Evolutionary conservation across 2,888 invertebrate species (phyloP).

Genomic region (Cyaniris semiargus): DNA sequence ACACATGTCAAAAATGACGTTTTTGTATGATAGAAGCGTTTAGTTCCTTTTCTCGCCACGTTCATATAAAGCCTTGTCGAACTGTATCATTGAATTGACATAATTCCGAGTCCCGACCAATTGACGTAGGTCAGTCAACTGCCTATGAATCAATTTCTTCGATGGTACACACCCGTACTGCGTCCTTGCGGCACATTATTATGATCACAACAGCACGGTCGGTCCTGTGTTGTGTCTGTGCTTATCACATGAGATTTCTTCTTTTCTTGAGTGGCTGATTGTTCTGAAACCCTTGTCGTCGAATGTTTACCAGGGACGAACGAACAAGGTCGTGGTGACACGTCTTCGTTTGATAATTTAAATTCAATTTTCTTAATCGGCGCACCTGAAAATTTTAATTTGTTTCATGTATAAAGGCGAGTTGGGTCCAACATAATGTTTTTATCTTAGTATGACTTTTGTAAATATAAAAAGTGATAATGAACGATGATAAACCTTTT

Average conservation of each 20-base stretch:
- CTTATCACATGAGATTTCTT: constrained; percentile 39
- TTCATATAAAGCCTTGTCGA: too few species aligned
- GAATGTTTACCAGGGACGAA: neutral
- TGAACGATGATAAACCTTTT: too few species aligned
- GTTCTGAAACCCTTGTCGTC: neutral
- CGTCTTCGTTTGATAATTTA: neutral
- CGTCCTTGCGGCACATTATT: neutral
- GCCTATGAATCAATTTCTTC: too few species aligned
- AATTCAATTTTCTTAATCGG: constrained; percentile 14
- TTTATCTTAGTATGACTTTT: neutral
- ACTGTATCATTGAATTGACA: too few species aligned
- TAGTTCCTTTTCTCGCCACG: too few species aligned
- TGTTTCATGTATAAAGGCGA: neutral
- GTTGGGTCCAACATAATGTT: neutral
- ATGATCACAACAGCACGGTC: constrained; percentile 52
- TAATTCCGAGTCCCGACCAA: too few species aligned
- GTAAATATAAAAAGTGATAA: too few species aligned
- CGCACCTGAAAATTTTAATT: neutral
- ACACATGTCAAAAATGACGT: too few species aligned
- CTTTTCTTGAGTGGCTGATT: neutral
- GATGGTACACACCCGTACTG: too few species aligned
- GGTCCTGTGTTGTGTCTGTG: constrained; percentile 54
- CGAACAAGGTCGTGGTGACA: neutral
- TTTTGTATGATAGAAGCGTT: too few species aligned
- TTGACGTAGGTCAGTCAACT: too few species aligned